phyloP scores from a whole-genome alignment of 2,113 vertebrate genomes.

The western clawed frog (Xenopus tropicalis) region UCB_Xtro_10.0 CM004443.2:139900001-139900500 shows the following conservation, averaged over 20 bases:
- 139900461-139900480: conserved; percentile 19
- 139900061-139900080: conserved; percentile 49
- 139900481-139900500: conserved; percentile 26
- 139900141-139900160: conserved; percentile 32
- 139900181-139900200: conserved; percentile 47
- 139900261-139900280: conserved; percentile 51
- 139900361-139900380: conserved; percentile 59
- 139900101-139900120: conserved; percentile 43
- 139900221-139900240: conserved; percentile 52
- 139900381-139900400: conserved; percentile 22
- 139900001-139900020: conserved; percentile 68
- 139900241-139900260: conserved; percentile 51
- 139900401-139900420: conserved; percentile 32
- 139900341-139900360: conserved; percentile 54
- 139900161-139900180: neutral
- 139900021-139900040: conserved; percentile 70
- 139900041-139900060: conserved; percentile 56
- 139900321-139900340: conserved; percentile 53
- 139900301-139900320: conserved; percentile 27
- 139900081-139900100: conserved; percentile 56
- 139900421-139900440: conserved; percentile 12
- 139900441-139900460: conserved; percentile 21
- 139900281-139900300: conserved; percentile 26
- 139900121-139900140: conserved; percentile 40
- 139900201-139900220: conserved; percentile 60